Percentiles rank a stretch among this genome's conserved stretches.
phyloP scores from a whole-genome alignment of 2,888 invertebrate genomes.

The Harpalus rufipes region DNA sequence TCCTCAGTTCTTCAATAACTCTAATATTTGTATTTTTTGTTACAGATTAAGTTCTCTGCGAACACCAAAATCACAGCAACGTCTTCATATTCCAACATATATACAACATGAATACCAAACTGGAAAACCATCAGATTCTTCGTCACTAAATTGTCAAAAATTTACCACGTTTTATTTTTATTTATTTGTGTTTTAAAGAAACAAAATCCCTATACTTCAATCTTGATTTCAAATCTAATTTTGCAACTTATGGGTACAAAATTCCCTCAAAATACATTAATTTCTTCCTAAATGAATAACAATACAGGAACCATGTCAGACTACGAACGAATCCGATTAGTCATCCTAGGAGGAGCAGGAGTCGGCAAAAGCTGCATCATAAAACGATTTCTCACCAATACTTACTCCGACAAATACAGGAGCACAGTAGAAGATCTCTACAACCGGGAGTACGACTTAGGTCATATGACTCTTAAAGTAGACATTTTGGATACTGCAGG shows the following conservation, averaged over 20 bases:
- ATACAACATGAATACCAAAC: too few species aligned
- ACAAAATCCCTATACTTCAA: too few species aligned
- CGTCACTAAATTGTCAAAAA: too few species aligned
- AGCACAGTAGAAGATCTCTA: conserved; percentile 94
- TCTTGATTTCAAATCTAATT: background rate
- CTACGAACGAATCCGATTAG: conserved; percentile 89
- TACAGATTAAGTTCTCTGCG: too few species aligned
- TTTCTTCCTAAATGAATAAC: conserved; percentile 73
- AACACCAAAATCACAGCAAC: too few species aligned
- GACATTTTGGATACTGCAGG: conserved; percentile 91
- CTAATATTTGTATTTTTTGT: too few species aligned
- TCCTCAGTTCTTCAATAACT: too few species aligned
- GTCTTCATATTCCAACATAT: too few species aligned
- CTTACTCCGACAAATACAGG: conserved; percentile 88
- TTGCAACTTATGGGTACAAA: conserved; percentile 28
- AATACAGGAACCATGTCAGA: conserved; percentile 82
- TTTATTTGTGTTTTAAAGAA: too few species aligned
- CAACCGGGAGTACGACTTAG: conserved; percentile 89
- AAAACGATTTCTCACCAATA: conserved; percentile 88
- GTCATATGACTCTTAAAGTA: conserved; percentile 86
- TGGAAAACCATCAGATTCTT: too few species aligned
- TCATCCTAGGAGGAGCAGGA: conserved; percentile 89
- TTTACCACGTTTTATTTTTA: too few species aligned
- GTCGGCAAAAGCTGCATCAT: conserved; percentile 93
- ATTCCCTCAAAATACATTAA: background rate